phyloP scores from a whole-genome alignment of 2,113 vertebrate species.

The Cathartes aura region DNA sequence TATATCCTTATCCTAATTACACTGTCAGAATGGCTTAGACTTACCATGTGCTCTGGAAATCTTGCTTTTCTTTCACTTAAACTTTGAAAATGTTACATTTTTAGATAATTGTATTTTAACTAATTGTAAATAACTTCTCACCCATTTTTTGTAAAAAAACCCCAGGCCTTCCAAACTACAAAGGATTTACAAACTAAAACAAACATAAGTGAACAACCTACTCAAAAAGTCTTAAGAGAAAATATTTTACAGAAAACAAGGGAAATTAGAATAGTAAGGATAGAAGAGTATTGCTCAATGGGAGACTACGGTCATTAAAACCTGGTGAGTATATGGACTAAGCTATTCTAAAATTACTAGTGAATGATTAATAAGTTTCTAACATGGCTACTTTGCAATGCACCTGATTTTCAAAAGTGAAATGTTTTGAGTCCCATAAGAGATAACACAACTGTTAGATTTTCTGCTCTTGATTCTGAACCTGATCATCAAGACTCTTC shows the following conservation, averaged over 20 bases:
- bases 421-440: background rate
- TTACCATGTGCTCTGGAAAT: background rate
- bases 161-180: background rate
- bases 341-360: background rate
- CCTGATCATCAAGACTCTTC: background rate
- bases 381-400: background rate
- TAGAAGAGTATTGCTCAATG: background rate
- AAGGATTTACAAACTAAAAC: background rate
- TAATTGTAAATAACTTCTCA: background rate
- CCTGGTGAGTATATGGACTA: background rate
- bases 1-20: background rate
- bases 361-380: background rate
- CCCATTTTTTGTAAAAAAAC: rapidly evolving
- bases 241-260: background rate
- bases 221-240: background rate
- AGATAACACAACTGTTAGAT: background rate
- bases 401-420: background rate
- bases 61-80: background rate
- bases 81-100: background rate
- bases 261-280: background rate
- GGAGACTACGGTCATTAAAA: background rate
- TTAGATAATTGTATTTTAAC: background rate
- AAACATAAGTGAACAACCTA: background rate
- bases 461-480: background rate
- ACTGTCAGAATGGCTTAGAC: background rate